Percentiles rank a stretch among this genome's conserved stretches.
Evolutionary conservation across 2,888 invertebrate genomes (phyloP).

Genomic region (Xestia sexstrigata): DNA sequence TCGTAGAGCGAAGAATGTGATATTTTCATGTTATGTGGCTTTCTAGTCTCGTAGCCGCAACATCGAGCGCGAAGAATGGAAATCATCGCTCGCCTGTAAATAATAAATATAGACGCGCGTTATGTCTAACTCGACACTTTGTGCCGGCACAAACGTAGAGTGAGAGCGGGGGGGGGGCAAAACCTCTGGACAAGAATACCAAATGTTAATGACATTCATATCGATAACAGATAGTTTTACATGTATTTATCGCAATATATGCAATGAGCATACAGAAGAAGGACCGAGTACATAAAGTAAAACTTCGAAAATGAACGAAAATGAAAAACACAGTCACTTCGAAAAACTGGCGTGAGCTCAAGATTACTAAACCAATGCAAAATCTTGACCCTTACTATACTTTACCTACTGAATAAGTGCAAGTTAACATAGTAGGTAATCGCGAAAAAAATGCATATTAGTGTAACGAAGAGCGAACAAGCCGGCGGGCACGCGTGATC

Average conservation of each 20-base stretch:
- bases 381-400: neutral
- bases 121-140: constrained; percentile 65
- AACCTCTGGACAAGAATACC: constrained; percentile 21
- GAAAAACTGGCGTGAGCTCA: neutral
- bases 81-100: constrained; percentile 76
- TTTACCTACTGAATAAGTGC: constrained; percentile 24
- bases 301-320: constrained; percentile 12
- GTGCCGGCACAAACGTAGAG: constrained; percentile 41
- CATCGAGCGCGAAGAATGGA: constrained; percentile 79
- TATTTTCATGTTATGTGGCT: constrained; percentile 73
- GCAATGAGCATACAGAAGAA: neutral
- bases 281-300: neutral
- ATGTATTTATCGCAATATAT: neutral
- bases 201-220: constrained; percentile 8
- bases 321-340: constrained; percentile 1
- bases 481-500: constrained; percentile 83
- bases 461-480: constrained; percentile 80
- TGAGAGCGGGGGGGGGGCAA: constrained; percentile 32
- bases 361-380: neutral
- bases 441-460: constrained; percentile 73
- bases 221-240: neutral
- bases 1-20: constrained; percentile 66
- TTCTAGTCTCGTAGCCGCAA: constrained; percentile 76
- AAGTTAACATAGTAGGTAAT: constrained; percentile 39
- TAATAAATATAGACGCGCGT: constrained; percentile 76